These are phyloP conservation scores for Agrilus mali DNA, from an alignment of 2,888 invertebrate genomes.

Conservation along the genomic window DNA sequence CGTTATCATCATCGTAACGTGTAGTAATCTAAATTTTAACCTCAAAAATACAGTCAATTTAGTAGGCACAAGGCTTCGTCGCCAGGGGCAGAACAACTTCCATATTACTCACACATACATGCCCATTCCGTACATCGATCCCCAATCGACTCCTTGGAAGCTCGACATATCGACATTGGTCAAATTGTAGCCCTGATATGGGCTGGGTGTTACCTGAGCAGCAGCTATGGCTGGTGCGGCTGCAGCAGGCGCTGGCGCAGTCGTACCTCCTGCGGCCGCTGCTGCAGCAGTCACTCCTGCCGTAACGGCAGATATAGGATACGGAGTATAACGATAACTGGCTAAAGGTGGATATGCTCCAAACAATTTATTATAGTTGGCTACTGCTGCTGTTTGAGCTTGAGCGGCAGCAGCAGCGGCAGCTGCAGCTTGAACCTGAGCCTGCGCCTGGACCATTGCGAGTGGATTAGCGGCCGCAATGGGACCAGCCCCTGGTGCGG, in stretches of 20 bases:
- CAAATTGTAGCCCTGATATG: conserved; percentile 66
- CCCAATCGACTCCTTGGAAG: conserved; percentile 87
- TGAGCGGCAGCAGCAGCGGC: conserved; percentile 40
- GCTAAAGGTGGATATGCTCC: conserved; percentile 47
- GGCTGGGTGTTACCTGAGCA: conserved; percentile 54
- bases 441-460: conserved; percentile 39
- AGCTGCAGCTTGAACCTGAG: conserved; percentile 31
- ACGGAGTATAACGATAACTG: conserved; percentile 49
- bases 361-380: conserved; percentile 54
- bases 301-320: conserved; percentile 37
- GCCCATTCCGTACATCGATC: conserved; percentile 83
- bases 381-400: conserved; percentile 47
- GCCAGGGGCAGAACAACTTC: conserved; percentile 18
- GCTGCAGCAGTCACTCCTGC: conserved; percentile 37
- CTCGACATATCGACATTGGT: conserved; percentile 87
- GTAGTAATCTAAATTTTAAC: neutral
- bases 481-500: conserved; percentile 40
- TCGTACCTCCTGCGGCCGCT: conserved; percentile 36
- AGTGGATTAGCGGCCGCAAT: conserved; percentile 45
- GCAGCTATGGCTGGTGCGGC: conserved; percentile 46
- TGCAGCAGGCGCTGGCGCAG: conserved; percentile 37
- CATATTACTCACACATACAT: conserved; percentile 64
- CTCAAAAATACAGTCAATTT: too few relatives aligned
- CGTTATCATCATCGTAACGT: neutral
- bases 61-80: conserved; percentile 26